phyloP scores from a whole-genome alignment of 2,113 vertebrate species.

The Dasyurus viverrinus region DNA sequence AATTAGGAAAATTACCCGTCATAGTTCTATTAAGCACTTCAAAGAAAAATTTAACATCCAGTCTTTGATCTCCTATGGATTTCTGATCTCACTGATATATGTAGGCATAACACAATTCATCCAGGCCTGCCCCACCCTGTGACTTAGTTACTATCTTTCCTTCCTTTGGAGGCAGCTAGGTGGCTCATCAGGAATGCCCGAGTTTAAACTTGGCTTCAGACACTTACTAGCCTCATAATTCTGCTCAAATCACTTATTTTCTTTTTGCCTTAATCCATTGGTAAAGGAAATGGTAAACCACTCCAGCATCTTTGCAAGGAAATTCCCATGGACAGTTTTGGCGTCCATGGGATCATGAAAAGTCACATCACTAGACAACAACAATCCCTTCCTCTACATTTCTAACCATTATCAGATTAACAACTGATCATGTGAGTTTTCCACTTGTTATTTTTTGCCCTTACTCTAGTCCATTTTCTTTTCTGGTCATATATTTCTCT shows the following conservation, averaged over 20 bases:
- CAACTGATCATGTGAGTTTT: not conserved
- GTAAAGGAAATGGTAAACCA: not conserved
- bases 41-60: conserved; percentile 23
- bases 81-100: not conserved
- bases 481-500: not conserved
- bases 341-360: not conserved
- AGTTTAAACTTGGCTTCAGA: not conserved
- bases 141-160: not conserved
- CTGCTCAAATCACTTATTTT: not conserved
- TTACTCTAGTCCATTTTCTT: not conserved
- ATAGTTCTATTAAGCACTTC: conserved; percentile 49
- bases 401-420: not conserved
- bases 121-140: not conserved
- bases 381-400: not conserved
- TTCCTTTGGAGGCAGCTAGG: not conserved
- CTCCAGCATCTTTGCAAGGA: not conserved
- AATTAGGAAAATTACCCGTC: not conserved
- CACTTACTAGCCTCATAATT: not conserved
- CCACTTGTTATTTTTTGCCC: not conserved
- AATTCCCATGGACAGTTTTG: not conserved
- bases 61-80: not conserved
- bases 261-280: not conserved
- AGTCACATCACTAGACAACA: not conserved
- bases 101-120: not conserved
- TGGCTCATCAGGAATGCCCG: not conserved